Percentiles rank a stretch among this genome's conserved stretches.
These are phyloP conservation scores for Drymodes brunneopygia DNA, from an alignment of 2,113 vertebrate species.

Conservation along the genomic window DNA sequence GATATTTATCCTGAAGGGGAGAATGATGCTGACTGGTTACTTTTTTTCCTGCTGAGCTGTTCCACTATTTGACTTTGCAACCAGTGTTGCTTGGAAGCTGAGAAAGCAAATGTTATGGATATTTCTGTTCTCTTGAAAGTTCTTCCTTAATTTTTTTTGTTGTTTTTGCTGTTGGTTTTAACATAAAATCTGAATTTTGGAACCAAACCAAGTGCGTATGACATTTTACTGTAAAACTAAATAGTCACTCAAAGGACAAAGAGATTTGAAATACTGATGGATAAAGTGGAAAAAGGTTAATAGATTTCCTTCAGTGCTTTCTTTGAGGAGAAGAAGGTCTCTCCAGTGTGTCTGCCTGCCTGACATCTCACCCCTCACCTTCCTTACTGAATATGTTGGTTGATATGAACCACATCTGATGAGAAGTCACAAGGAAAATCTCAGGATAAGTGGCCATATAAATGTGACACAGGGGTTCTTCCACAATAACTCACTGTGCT, in stretches of 20 bases:
- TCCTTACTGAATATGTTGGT: rapidly evolving
- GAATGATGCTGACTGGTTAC: background rate
- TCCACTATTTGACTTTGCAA: background rate
- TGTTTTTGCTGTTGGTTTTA: background rate
- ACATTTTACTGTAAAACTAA: background rate
- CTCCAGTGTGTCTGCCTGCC: background rate
- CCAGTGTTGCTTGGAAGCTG: background rate
- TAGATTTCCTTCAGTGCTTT: background rate
- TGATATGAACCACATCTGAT: background rate
- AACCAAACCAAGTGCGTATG: background rate
- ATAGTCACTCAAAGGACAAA: conserved; percentile 6
- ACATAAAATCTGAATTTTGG: background rate
- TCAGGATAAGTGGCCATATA: background rate
- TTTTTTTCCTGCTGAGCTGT: background rate
- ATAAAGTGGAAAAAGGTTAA: background rate
- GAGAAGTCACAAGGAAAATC: background rate
- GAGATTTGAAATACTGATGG: background rate
- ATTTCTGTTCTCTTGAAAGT: background rate
- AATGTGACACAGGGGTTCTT: background rate
- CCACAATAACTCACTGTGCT: background rate
- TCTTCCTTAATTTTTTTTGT: background rate
- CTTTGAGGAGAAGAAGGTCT: background rate
- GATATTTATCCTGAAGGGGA: background rate
- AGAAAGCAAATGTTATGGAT: background rate
- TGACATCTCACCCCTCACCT: background rate